Evolutionary conservation across 1,140 invertebrate species (phyloP), one percentile per base, ranked within the genome.

Genomic region (Drosophila triauraria): DNA sequence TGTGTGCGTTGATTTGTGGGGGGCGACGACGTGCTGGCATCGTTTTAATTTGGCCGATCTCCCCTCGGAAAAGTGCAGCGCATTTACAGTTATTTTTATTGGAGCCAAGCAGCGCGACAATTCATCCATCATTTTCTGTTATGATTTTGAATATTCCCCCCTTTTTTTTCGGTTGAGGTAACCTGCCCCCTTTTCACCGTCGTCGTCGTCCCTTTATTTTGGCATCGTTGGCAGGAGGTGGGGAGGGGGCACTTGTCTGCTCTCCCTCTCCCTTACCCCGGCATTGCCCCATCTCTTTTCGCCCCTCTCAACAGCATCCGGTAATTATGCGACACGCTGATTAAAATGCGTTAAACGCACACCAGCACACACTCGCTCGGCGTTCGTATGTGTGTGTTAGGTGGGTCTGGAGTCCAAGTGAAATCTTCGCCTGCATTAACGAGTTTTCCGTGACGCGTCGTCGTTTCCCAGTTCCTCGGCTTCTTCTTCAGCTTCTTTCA

Each of bases 91-190:
- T 88, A 84, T 88, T 88, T 88, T 88, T 88, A 88, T 88, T 88
- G 85, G 85, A 88, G 78, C 87, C 85, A 88, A 88, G 85, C 85
- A 88, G 85, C 85, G 85, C 85, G 85, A 88, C 85, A 88, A 88
- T 88, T 88, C 85, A 88, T 88, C 85, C 85, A 88, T 88, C 85
- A 88, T 90, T 82, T 88, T 87, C 82, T 90, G 85, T 88, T 88
- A 88, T 88, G 85, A 88, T 88, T 88, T 90, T 67, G 75, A 81
- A 74, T 84, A 75, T 72, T 38, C 50, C 63, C 60, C 48, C 50
- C 5, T 48, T 40, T 54, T 54, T 51, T 54, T 54, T 54, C 32
- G 23, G 25, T 51, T 32, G 38, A 46, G 51, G 53, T 38, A 38
- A 40, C 65, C 38, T n/a, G 25, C 27, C 74, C 54, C 44, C 25